phyloP scores from a whole-genome alignment of 2,888 invertebrate genomes.

The Emmelina monodactyla region DNA sequence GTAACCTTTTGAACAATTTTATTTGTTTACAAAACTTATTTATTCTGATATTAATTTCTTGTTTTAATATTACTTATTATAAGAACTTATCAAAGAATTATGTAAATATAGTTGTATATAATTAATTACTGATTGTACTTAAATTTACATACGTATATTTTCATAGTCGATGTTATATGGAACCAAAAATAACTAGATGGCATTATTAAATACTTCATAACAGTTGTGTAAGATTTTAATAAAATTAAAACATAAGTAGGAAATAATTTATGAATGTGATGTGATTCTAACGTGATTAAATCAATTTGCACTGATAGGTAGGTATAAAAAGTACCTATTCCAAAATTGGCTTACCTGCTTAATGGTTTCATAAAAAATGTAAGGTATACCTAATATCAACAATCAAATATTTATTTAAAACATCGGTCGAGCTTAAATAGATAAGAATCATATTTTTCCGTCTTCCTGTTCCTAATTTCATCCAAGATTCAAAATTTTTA shows the following conservation, averaged over 20 bases:
- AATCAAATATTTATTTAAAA: constrained; percentile 18
- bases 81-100: constrained; percentile 19
- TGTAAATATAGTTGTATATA: constrained; percentile 48
- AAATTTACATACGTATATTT: constrained; percentile 58
- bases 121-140: constrained; percentile 36
- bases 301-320: no score
- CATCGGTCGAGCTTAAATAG: constrained; percentile 37
- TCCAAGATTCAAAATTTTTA: neutral
- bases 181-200: constrained; percentile 54
- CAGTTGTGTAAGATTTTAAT: constrained; percentile 2
- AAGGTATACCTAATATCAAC: no score
- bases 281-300: constrained; percentile 25
- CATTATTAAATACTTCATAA: constrained; percentile 5
- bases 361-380: neutral
- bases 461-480: constrained; percentile 19
- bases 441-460: constrained; percentile 27
- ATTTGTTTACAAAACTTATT: no score
- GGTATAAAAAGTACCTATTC: neutral
- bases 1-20: no score
- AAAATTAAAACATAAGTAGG: constrained; percentile 1
- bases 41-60: no score
- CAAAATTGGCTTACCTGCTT: neutral
- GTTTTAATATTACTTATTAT: constrained; percentile 9
- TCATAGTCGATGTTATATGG: constrained; percentile 62
- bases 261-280: constrained; percentile 15